Evolutionary conservation across 1,140 invertebrate species (phyloP).

Genomic region (Coelopa frigida): DNA sequence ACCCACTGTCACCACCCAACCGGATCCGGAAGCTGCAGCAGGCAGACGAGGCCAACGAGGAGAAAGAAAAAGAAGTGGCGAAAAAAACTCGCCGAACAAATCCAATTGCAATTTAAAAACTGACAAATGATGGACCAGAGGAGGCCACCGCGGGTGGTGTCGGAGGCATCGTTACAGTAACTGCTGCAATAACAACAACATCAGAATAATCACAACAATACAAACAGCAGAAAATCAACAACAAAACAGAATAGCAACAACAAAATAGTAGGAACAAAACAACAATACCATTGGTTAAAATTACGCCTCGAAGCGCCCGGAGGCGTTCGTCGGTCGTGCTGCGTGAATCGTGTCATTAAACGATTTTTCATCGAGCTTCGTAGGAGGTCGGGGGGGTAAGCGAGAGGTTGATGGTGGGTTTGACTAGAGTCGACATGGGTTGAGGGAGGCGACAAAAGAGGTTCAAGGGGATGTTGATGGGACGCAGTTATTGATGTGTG

Average conservation of each 20-base stretch:
- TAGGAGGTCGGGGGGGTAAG: too few relatives aligned
- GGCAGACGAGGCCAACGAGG: too few relatives aligned
- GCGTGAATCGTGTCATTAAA: conserved; percentile 40
- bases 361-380: conserved; percentile 45
- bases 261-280: neutral
- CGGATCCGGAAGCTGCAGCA: too few relatives aligned
- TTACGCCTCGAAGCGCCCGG: conserved; percentile 4
- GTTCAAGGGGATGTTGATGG: too few relatives aligned
- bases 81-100: conserved; percentile 20
- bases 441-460: conserved; percentile 3
- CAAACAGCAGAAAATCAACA: conserved; percentile 4
- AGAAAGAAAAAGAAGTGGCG: neutral
- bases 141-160: too few relatives aligned
- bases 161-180: too few relatives aligned
- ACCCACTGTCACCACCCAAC: too few relatives aligned
- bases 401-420: conserved; percentile 1
- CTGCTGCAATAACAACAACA: too few relatives aligned
- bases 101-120: conserved; percentile 37
- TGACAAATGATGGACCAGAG: conserved; percentile 44
- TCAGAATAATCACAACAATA: neutral
- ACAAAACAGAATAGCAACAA: conserved; percentile 3
- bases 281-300: neutral
- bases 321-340: conserved; percentile 3
- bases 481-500: too few relatives aligned
- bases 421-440: neutral